Percentiles rank a stretch among this genome's conserved stretches.
phyloP scores from a whole-genome alignment of 2,113 vertebrate species.

The Peromyscus leucopus region DNA sequence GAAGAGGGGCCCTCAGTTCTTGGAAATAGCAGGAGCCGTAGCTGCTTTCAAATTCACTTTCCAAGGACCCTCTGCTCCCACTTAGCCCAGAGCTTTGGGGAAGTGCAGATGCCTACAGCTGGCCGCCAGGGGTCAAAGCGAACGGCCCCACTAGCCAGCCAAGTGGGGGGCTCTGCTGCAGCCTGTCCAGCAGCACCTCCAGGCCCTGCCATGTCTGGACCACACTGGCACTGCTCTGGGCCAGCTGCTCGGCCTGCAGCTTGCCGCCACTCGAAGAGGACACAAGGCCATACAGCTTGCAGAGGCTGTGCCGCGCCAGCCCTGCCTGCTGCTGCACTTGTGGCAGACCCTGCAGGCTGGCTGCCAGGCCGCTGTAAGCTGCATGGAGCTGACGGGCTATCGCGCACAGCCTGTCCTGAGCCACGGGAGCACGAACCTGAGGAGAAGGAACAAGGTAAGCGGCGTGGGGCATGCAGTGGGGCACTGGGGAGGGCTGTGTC shows the following conservation, averaged over 20 bases:
- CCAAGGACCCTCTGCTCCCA: neutral
- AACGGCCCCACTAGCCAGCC: slow-evolving; percentile 91
- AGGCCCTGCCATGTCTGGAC: slow-evolving; percentile 85
- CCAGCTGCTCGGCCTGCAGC: slow-evolving; percentile 84
- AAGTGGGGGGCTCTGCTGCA: slow-evolving; percentile 86
- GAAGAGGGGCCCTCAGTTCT: neutral
- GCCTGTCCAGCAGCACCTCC: slow-evolving; percentile 87
- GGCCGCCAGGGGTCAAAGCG: slow-evolving; percentile 69
- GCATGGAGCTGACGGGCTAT: slow-evolving; percentile 87
- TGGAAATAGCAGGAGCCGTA: neutral
- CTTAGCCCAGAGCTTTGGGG: neutral
- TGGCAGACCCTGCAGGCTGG: slow-evolving; percentile 90
- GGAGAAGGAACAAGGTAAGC: neutral
- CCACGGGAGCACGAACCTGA: slow-evolving; percentile 84
- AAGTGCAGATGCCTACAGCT: slow-evolving; percentile 72
- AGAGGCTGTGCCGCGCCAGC: slow-evolving; percentile 83
- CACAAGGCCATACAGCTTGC: slow-evolving; percentile 87
- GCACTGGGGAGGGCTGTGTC: fast-evolving
- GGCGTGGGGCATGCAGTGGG: fast-evolving
- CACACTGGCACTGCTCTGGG: slow-evolving; percentile 85
- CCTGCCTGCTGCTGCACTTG: slow-evolving; percentile 87
- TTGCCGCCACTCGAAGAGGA: slow-evolving; percentile 60
- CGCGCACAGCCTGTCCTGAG: slow-evolving; percentile 86
- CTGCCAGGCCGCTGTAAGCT: slow-evolving; percentile 87
- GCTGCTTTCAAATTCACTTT: neutral